Evolutionary conservation across 1,140 invertebrate genomes (phyloP), one percentile per base, ranked within the genome.

Genomic region (Cataglyphis hispanica): DNA sequence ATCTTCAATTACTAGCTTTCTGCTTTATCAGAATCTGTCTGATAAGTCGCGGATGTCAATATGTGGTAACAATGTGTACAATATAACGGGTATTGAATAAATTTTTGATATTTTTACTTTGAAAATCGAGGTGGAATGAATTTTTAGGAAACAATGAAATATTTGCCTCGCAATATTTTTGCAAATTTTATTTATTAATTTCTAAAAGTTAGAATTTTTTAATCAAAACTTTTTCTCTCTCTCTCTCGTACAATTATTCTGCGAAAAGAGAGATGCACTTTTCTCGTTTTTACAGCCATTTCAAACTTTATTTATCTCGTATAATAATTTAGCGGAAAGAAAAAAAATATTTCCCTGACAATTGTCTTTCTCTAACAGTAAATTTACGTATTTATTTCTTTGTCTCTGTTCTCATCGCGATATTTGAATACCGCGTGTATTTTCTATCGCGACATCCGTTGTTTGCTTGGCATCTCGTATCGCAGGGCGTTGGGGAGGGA

Each of bases 31-130:
- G 53, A n/a, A 58, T 60, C 50, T 19, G n/a, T 22, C 27, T 34
- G 25, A 50, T 58, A n/a, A n/a, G n/a, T n/a, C n/a, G n/a, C 58
- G 50, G 64, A 81, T 70, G 43, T 46, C 50, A 53, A 56, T 50
- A 43, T 50, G n/a, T n/a, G 61, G 3, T 53, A 78, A 66, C 31
- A 27, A 78, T 22, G 31, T 50, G 3, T 61, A 11, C 40, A 25
- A 43, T 31, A 60, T 27, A 25, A 27, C 27, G 27, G 50, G 63
- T 37, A n/a, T 60, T 6, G 60, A 46, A 64, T n/a, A 13, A 58
- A 7, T 75, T 37, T 58, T 3, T 5, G 22, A 53, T 22, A 11
- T 56, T 16, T 31, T 34, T 25, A 7, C 34, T 34, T 13, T 34
- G 4, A 19, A 3, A n/a, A 31, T 8, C 11, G 27, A 53, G 10